These are phyloP conservation scores for Campoplex nolae DNA, from an alignment of 2,888 invertebrate genomes.

Conservation along the genomic window DNA sequence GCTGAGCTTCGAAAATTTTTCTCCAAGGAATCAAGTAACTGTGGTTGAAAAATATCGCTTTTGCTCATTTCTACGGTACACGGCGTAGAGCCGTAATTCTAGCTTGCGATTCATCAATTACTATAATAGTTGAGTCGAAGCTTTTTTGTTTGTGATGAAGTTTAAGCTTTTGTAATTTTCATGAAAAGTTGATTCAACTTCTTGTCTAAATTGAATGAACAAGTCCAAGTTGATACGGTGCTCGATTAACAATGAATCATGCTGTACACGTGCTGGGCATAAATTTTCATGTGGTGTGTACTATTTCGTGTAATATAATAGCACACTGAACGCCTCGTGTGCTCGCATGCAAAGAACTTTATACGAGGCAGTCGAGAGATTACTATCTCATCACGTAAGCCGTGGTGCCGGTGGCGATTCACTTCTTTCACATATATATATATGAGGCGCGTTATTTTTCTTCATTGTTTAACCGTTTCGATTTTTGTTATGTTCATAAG, in stretches of 20 bases:
- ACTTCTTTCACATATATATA: constrained; percentile 7
- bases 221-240: not conserved
- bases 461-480: not conserved
- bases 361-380: constrained; percentile 40
- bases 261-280: not conserved
- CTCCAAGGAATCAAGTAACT: not conserved
- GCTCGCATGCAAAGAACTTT: constrained; percentile 51
- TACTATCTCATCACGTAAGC: constrained; percentile 56
- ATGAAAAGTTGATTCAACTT: not conserved
- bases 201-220: not conserved
- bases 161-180: not conserved
- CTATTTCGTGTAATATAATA: constrained; percentile 13
- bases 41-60: not conserved
- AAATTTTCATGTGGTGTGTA: constrained; percentile 5
- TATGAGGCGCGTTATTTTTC: constrained; percentile 3
- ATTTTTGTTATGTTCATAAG: not conserved
- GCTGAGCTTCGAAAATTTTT: not conserved
- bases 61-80: not conserved
- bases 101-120: not conserved
- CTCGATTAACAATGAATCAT: not conserved
- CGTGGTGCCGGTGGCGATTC: constrained; percentile 15
- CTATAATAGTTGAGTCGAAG: not conserved
- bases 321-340: constrained; percentile 21
- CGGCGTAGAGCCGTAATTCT: not conserved
- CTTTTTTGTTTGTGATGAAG: no score